Evolutionary conservation across 2,888 invertebrate genomes (phyloP), one percentile per base, ranked within the genome.

Genomic region (Ophion ventricosus): DNA sequence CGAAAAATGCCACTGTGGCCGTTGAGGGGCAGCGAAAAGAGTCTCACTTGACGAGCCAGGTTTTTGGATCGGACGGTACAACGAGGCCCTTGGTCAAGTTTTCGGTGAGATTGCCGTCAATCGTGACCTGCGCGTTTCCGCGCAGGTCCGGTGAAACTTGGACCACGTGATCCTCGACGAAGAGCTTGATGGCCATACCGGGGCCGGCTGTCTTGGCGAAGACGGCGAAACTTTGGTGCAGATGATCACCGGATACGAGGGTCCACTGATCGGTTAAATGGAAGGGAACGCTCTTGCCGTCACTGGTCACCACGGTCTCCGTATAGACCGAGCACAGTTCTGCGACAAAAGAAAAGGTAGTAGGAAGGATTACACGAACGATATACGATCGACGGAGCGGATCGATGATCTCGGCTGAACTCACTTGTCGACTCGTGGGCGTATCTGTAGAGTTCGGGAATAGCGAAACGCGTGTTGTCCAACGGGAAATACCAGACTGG

Each of bases 261-360:
- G 91, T 91, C 93, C 93, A 94, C 8, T 92, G 88, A 1, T 88
- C 83, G 1, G 90, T 81, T 29, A 92, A 70, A 2, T 49, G 54
- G 64, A 88, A 86, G 2, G 88, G 82, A 25, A 90, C 77, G 5
- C 84, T 77, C 2, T 83, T 82, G 61, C 90, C 88, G 17, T 91
- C 89, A 2, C 88, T 82, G n/a, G 88, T 90, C 43, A 86, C 49
- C 1, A 90, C 74, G 57, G 82, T 79, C 76, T 91, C 76, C 14
- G 90, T 88, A 56, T 90, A 87, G 2, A 91, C 72, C 2, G 90
- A 86, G 85, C 94, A 94, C 0, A 89, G 64, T 63, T 91, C 90
- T 93, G 90, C 77, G 87, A 87, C 4, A 56, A 40, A 54, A 56
- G 29, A 54, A 43, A 23, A 20, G 23, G 49, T 23, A 7, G 23